Conservation (phyloP, 1,140 invertebrate species). For the Caligus rogercresseyi region DNA sequence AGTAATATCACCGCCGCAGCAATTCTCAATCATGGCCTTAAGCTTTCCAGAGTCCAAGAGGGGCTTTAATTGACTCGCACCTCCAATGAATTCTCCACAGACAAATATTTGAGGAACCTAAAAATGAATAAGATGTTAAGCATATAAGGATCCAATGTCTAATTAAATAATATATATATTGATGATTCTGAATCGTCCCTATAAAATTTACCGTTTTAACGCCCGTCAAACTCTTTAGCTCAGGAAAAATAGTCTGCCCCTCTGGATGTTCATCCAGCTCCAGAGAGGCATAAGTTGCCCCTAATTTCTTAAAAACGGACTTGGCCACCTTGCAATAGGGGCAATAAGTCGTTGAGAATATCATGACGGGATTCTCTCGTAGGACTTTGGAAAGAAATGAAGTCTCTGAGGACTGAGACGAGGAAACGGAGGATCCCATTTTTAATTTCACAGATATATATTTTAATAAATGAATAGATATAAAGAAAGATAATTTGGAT, state of each 20-base stretch:
- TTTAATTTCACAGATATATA: not conserved
- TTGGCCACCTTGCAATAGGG: conserved; percentile 6
- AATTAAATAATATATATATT: not conserved
- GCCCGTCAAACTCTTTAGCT: not conserved
- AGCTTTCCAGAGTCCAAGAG: not conserved
- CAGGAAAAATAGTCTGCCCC: not conserved
- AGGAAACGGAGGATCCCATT: not conserved
- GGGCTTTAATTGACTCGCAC: not conserved
- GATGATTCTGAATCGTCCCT: no score
- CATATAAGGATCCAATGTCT: not conserved
- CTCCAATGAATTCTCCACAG: conserved; percentile 10
- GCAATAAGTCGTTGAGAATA: conserved; percentile 8
- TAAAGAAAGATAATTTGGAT: no score
- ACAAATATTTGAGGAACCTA: conserved; percentile 9
- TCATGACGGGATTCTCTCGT: not conserved
- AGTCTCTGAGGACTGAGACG: not conserved
- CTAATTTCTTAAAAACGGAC: not conserved
- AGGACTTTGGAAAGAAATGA: not conserved
- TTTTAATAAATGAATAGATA: no score
- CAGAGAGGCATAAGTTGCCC: not conserved
- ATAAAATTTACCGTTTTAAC: not conserved
- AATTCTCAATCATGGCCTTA: not conserved
- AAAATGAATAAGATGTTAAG: not conserved
- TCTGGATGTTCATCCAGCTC: not conserved
- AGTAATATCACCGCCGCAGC: conserved; percentile 6